Evolutionary conservation across 2,797 vertebrate genomes (phyloP), one percentile per base, ranked within the genome.

Genomic region (Sebastes minor): DNA sequence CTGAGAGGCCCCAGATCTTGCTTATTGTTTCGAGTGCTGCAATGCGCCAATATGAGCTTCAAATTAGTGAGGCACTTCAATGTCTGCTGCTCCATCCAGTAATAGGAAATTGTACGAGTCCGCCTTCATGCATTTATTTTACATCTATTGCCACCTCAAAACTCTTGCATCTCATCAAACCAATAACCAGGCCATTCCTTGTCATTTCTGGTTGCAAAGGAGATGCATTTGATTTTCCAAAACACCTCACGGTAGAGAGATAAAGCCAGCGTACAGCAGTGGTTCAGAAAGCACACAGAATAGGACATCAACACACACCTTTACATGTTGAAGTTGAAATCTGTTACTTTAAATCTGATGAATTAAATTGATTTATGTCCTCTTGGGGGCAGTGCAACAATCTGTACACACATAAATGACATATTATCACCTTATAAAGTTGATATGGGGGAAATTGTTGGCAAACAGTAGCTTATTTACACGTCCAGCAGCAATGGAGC

Each of bases 1-100:
- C 22, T 18, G 55, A 81, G 42, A 77, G 62, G 60, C 23, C 33
- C 38, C 62, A 57, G 42, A 68, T 72, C 66, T 79, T 64, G 53
- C 73, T 57, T 42, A 74, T 74, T 86, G 78, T 80, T 84, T 74
- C 5, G 10, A 76, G 74, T 62, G 79, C 65, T 83, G 81, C 80
- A 81, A 33, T 82, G 75, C 49, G 0, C 57, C 79, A 86, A 55
- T 53, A 57, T 42, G 13, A 22, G 32, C 52, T 64, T 77, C 33
- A 75, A 65, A 79, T 82, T 68, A 76, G 53, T 14, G 28, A 65
- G 74, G 55, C 14, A 59, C 60, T 68, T 69, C 52, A 35, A 23
- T 6, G 35, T 52, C 61, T 65, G 32, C 75, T 76, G 68, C 49
- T 62, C 38, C 12, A 11, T 33, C 33, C n/a, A 30, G 22, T 46